Evolutionary conservation across 2,888 invertebrate genomes (phyloP).

Genomic region (Exocentrus adspersus): DNA sequence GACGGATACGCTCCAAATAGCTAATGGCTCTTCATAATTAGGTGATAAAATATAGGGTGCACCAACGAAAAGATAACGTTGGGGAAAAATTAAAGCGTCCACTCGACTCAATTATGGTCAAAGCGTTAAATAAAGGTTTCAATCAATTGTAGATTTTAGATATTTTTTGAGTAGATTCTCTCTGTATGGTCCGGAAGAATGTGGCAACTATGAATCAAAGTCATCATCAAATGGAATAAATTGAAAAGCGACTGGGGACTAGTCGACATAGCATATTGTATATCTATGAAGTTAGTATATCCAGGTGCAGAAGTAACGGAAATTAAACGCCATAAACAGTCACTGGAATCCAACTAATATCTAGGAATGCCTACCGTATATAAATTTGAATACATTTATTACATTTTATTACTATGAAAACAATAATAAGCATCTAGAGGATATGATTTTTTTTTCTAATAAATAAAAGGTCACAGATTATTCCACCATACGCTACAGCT

Average conservation of each 20-base stretch:
- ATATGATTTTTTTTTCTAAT: not conserved
- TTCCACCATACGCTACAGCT: no score
- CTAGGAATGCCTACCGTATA: conserved; percentile 21
- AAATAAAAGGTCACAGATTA: no score
- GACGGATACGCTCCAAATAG: conserved; percentile 26
- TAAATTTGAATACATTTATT: conserved; percentile 25
- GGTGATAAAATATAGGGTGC: conserved; percentile 24
- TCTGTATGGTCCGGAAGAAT: conserved; percentile 18
- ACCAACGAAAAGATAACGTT: no score
- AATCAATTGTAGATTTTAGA: no score
- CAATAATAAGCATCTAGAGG: not conserved
- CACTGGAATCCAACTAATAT: conserved; percentile 31
- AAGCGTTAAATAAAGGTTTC: no score
- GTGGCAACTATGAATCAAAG: conserved; percentile 42
- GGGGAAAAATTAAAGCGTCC: no score
- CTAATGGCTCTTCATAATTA: conserved; percentile 32
- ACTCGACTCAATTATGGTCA: no score
- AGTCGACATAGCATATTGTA: no score
- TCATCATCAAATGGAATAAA: conserved; percentile 45
- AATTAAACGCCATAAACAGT: conserved; percentile 43
- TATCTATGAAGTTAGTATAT: no score
- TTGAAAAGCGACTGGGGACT: conserved; percentile 40
- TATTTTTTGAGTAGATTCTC: no score
- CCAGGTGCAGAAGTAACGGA: conserved; percentile 45
- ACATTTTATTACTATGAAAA: not conserved